Conservation (phyloP, 2,797 vertebrate genomes). For the Hemitrygon akajei region DNA sequence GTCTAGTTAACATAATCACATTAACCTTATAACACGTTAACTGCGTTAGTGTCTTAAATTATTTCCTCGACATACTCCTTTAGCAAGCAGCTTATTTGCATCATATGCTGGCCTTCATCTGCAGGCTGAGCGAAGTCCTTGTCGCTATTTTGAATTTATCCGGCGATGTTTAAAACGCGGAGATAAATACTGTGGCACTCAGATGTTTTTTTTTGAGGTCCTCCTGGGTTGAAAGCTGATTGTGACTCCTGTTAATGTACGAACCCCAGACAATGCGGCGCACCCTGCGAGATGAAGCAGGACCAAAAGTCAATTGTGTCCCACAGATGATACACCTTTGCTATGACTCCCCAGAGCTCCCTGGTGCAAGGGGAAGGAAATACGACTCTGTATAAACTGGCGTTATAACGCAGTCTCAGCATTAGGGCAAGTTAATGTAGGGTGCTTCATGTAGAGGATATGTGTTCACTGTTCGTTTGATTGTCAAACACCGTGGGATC, state of each 20-base stretch:
- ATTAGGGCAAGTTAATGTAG: background rate
- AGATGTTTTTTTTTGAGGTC: background rate
- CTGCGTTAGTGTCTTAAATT: slow-evolving; percentile 25
- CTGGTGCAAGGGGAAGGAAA: background rate
- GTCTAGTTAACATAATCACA: slow-evolving; percentile 38
- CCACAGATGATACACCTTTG: background rate
- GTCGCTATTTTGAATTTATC: background rate
- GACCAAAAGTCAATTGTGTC: background rate
- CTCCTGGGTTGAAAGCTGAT: background rate
- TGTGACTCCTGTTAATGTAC: background rate
- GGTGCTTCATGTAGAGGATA: background rate
- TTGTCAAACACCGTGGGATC: background rate
- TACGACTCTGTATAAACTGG: background rate
- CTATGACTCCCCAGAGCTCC: background rate
- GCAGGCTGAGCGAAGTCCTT: background rate
- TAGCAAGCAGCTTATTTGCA: background rate
- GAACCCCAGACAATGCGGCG: background rate
- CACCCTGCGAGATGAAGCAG: background rate
- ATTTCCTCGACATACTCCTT: background rate
- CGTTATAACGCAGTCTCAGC: background rate
- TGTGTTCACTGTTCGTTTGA: background rate
- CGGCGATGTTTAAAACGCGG: background rate
- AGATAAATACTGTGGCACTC: background rate
- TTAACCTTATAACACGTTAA: slow-evolving; percentile 26
- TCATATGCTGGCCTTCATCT: too few relatives aligned